These are phyloP conservation scores for Serilophus lunatus DNA, from an alignment of 2,113 vertebrate genomes.

Conservation along the genomic window DNA sequence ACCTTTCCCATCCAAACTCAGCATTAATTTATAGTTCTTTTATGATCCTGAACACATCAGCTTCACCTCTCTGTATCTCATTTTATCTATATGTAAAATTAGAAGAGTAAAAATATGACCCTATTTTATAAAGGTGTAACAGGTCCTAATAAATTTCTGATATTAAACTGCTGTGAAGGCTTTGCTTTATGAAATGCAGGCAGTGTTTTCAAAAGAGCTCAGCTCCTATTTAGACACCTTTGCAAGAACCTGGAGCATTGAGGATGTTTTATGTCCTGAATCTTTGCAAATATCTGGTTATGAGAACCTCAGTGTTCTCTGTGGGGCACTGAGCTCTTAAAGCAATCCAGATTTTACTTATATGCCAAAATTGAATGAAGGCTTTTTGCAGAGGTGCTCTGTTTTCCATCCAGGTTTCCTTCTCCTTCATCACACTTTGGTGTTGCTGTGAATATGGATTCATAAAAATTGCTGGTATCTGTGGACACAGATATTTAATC, in stretches of 20 bases:
- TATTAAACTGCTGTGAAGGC: neutral
- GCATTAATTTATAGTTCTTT: constrained; percentile 44
- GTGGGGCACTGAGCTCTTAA: neutral
- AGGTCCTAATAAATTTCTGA: constrained; percentile 53
- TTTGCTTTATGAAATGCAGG: constrained; percentile 19
- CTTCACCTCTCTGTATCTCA: constrained; percentile 40
- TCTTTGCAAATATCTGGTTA: neutral
- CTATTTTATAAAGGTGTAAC: constrained; percentile 33
- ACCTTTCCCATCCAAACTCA: constrained; percentile 44
- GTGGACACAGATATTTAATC: neutral
- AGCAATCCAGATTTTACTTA: neutral
- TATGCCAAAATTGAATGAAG: neutral
- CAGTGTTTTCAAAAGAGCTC: constrained; percentile 33
- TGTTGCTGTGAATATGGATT: neutral
- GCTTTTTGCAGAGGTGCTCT: neutral
- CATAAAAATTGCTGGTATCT: neutral
- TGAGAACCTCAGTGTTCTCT: neutral
- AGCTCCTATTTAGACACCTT: constrained; percentile 25
- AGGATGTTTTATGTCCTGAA: neutral
- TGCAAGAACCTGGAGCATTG: neutral
- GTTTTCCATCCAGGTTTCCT: neutral
- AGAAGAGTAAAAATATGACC: constrained; percentile 47
- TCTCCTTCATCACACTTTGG: neutral
- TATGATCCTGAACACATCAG: constrained; percentile 19
- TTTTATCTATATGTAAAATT: constrained; percentile 57